Base-by-base conservation (phyloP, 2,797 vertebrate genomes). In the Sylvilagus floridanus region DNA sequence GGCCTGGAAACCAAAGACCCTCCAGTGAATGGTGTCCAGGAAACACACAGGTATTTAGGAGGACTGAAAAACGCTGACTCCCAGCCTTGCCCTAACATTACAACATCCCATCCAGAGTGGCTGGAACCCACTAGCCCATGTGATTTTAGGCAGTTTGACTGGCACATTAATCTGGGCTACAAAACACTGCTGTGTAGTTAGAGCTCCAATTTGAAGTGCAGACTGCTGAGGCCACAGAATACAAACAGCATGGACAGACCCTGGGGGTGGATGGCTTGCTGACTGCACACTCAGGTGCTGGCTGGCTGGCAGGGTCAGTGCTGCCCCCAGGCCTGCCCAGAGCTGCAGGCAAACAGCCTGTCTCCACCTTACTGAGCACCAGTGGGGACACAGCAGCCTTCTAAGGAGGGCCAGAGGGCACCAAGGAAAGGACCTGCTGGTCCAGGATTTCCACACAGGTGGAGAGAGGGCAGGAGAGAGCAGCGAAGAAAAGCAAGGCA, bases 151-250 rank as follows among this genome's bases (percentile, higher is more conserved):
- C 30, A 66, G 60, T 85, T 84, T 84, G 94, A 54, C 28, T 7
- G 13, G 66, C 24, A 84, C 50, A 52, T 81, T 91, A 94, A 65
- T 22, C 85, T 84, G 30, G 68, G 93, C 94, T 96, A 96, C 96
- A 92, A 96, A 94, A 76, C 62, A 22, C 84, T 79, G 63, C 95
- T 95, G 35, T 17, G 47, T 0, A 63, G 57, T 96, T 96, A 92
- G 93, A 82, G 37, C 79, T 92, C 91, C 94, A 68, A 81, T 96
- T 97, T 95, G 93, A 84, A 97, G 81, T 76, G 81, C 66, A 91
- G 85, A 92, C 63, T 95, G 95, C 94, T 93, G 78, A 89, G 88
- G 90, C 85, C 96, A 90, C 22, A 54, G 76, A 89, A 69, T 77
- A 93, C 78, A 95, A 95, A 90, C 96, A 84, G 68, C 50, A 90